Percentiles rank a stretch among this genome's conserved stretches.
Evolutionary conservation across 2,797 vertebrate genomes (phyloP).

Genomic region (Antrozous pallidus): DNA sequence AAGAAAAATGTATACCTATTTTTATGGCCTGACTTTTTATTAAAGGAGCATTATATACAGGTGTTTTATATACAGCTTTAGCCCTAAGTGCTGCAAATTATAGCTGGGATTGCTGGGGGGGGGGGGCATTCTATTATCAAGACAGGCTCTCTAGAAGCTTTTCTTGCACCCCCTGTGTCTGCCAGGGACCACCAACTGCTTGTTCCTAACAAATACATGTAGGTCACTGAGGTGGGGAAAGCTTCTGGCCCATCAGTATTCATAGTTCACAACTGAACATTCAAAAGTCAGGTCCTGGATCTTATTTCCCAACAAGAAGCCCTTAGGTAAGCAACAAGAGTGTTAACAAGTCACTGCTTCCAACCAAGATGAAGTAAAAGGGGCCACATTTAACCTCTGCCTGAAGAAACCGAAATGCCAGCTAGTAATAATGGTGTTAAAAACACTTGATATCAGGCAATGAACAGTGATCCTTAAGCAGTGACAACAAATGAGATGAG

Average conservation of each 20-base stretch:
- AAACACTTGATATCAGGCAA: background rate
- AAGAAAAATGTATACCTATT: background rate
- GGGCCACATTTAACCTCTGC: background rate
- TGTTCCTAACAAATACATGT: background rate
- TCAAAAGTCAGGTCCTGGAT: background rate
- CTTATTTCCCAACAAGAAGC: background rate
- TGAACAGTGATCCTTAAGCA: background rate
- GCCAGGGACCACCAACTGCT: background rate
- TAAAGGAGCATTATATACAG: background rate
- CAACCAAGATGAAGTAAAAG: background rate
- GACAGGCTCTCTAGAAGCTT: background rate
- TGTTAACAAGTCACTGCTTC: background rate
- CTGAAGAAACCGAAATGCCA: background rate
- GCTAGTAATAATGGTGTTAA: background rate
- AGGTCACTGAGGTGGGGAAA: background rate
- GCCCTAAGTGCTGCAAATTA: background rate
- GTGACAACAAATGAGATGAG: background rate
- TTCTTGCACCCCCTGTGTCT: background rate
- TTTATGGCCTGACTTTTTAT: constrained; percentile 36
- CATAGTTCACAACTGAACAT: background rate
- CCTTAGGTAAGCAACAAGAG: background rate
- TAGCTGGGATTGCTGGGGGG: background rate
- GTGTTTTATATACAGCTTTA: background rate
- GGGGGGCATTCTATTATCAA: background rate
- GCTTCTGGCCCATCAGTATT: background rate